These are phyloP conservation scores for Cephus spinipes DNA, from an alignment of 2,888 invertebrate genomes.

Conservation along the genomic window DNA sequence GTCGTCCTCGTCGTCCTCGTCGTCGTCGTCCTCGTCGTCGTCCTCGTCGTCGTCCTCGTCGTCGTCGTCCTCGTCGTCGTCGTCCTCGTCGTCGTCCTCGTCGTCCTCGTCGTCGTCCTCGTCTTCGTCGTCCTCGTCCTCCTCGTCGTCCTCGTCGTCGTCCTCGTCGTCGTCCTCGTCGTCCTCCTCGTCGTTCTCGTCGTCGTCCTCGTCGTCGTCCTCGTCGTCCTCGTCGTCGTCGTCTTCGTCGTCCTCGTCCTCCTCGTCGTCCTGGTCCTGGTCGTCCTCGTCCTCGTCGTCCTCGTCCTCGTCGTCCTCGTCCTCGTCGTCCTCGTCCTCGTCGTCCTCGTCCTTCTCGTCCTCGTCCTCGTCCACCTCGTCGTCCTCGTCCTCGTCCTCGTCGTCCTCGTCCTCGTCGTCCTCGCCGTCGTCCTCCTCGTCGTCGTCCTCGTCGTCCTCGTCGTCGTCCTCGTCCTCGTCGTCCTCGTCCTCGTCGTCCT, in stretches of 20 bases:
- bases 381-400: conserved; percentile 10
- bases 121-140: too few relatives aligned
- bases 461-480: neutral
- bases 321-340: too few relatives aligned
- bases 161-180: too few relatives aligned
- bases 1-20: conserved; percentile 54
- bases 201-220: too few relatives aligned
- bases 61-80: conserved; percentile 21
- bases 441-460: neutral
- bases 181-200: too few relatives aligned
- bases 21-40: conserved; percentile 58
- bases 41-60: neutral
- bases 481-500: too few relatives aligned
- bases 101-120: too few relatives aligned
- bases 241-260: too few relatives aligned
- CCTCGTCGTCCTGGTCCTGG: conserved; percentile 39
- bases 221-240: too few relatives aligned
- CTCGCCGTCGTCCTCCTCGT: too few relatives aligned
- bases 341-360: too few relatives aligned
- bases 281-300: neutral
- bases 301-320: neutral
- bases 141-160: too few relatives aligned
- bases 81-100: conserved; percentile 33
- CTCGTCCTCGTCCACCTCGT: conserved; percentile 3
- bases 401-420: neutral